Evolutionary conservation across 2,113 vertebrate genomes (phyloP), one percentile per base, ranked within the genome.

Genomic region (Elgaria multicarinata): DNA sequence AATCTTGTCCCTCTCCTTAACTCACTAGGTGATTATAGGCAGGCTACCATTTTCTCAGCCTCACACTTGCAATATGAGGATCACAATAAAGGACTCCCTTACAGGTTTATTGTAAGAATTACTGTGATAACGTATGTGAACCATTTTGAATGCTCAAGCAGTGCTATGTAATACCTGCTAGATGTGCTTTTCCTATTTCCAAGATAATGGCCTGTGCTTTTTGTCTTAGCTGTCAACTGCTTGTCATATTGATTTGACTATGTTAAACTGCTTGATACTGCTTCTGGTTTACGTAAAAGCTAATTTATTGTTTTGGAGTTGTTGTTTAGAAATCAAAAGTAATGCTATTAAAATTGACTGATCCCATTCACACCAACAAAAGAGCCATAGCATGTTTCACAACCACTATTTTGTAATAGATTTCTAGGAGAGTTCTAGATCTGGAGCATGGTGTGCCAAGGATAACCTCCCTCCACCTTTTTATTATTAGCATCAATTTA

Each of bases 221-320:
- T 42, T 86, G 84, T 28, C 53, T 67, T 91, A 42, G 81, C 75
- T 89, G 12, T 71, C 69, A 71, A n/a, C 31, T n/a, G 69, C 5
- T 33, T 12, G 4, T 71, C 69, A 14, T 33, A 71, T n/a, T 7
- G 42, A 76, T n/a, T 44, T 44, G 74, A 76, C 2, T 44, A 26
- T 76, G 36, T 9, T 33, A 14, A 10, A 71, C 31, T 71, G 33
- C 33, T 24, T 42, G 39, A 76, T 76, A 76, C 36, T 42, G 39
- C 39, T 42, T 44, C 39, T 76, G 74, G 20, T 42, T 76, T 72
- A 72, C 3, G 3, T 76, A 76, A 74, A 39, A 39, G 72, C 36
- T 36, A 76, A 44, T 42, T 44, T 39, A n/a, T 9, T n/a, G 2
- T 36, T 5, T 76, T 8, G 3, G 22, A 2, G 36, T 42, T 18